Evolutionary conservation across 2,888 invertebrate species (phyloP), one percentile per base, ranked within the genome.

Genomic region (Subacronicta megacephala): DNA sequence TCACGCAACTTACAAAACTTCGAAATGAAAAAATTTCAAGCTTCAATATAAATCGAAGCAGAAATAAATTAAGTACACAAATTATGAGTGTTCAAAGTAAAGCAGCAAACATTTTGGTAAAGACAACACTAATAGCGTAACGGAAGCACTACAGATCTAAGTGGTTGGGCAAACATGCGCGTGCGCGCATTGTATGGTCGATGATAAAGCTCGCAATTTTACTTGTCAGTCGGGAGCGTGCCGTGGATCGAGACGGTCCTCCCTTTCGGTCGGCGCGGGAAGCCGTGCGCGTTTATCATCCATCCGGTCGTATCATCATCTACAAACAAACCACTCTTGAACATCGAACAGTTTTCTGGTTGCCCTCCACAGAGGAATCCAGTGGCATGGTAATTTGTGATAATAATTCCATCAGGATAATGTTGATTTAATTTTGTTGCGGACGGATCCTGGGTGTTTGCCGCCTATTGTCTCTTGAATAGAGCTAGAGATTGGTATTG

Each of bases 331-430:
- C 75, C 61, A 63, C 72, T 78, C 66, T 75, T 65, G 72, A 72
- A 51, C 74, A 76, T 74, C 62, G 62, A 69, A 76, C 74, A 70
- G 72, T 78, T 77, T 72, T 77, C 80, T 80, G 82, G 80, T 82
- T 79, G 80, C 79, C 78, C 81, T 78, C 78, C 82, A 76, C 40
- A 72, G 76, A 80, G 79, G 79, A 82, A 81, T 83, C 88, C 89
- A 83, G 89, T 92, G 92, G 90, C 90, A 93, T 93, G 93, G 92
- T 93, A 92, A 93, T 80, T 83, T 84, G 91, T 92, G 92, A 84
- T 78, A 65, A 67, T 75, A 79, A 78, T 82, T 78, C 72, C 75
- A 68, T 75, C 78, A 80, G 87, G 87, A 87, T 83, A 80, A 77
- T 75, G 76, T 71, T 77, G 51, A 71, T 80, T 77, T 74, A 76